Evolutionary conservation across 2,113 vertebrate genomes (phyloP).

Genomic region (Hippolais icterina): DNA sequence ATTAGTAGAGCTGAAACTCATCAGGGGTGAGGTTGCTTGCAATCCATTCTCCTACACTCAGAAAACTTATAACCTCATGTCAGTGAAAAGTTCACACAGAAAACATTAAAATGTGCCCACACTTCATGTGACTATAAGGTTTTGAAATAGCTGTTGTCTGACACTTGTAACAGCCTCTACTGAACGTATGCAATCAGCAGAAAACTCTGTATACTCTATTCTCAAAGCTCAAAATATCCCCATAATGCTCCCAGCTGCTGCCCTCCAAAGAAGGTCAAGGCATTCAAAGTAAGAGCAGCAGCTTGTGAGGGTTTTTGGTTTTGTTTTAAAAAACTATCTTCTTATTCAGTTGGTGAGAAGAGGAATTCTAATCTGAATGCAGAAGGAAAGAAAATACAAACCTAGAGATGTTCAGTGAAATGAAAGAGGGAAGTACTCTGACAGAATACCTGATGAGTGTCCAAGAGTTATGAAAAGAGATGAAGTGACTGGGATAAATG

Average conservation of each 20-base stretch:
- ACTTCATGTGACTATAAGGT: background rate
- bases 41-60: background rate
- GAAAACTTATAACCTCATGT: background rate
- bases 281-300: background rate
- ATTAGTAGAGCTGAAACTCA: background rate
- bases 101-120: background rate
- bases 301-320: background rate
- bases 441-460: background rate
- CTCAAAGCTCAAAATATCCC: background rate
- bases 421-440: background rate
- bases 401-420: background rate
- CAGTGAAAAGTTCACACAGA: background rate
- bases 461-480: background rate
- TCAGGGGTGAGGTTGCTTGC: background rate
- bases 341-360: background rate
- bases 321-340: background rate
- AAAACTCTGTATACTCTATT: background rate
- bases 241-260: background rate
- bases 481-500: background rate
- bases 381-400: background rate
- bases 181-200: background rate
- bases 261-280: background rate
- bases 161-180: background rate
- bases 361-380: background rate
- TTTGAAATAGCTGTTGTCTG: background rate